Evolutionary conservation across 37 sponge, comb jelly and placozoan genomes (phyloP).

Genomic region (Dysidea cf. avara): DNA sequence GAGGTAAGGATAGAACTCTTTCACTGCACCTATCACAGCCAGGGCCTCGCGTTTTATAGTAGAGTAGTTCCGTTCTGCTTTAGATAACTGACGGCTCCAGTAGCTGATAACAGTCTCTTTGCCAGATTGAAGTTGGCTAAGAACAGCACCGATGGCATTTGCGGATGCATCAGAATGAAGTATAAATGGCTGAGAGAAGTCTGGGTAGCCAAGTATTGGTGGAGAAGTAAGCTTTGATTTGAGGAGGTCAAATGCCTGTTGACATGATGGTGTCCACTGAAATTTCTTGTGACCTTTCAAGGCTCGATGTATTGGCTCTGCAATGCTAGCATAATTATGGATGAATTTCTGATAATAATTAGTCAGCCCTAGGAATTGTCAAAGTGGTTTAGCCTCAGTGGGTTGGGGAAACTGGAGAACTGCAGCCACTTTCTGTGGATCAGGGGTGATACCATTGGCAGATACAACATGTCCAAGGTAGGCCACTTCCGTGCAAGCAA

Average conservation of each 20-base stretch:
- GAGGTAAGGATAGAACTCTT: constrained; percentile 43
- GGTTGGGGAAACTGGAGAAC: neutral
- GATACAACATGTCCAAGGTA: too few species aligned
- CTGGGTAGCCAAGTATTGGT: constrained; percentile 39
- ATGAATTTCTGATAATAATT: constrained; percentile 27
- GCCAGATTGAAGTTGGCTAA: too few species aligned
- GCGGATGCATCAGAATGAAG: constrained; percentile 32
- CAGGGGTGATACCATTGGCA: too few species aligned
- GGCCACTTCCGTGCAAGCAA: too few species aligned
- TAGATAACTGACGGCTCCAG: constrained; percentile 34
- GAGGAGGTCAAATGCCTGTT: constrained; percentile 12
- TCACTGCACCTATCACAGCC: constrained; percentile 21
- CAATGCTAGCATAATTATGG: too few species aligned
- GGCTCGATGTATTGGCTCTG: too few species aligned
- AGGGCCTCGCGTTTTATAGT: constrained; percentile 35
- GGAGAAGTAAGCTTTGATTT: neutral
- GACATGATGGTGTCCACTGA: too few species aligned
- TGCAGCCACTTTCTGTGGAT: too few species aligned
- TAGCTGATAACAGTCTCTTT: constrained; percentile 18
- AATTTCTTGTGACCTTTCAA: too few species aligned
- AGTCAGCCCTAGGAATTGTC: neutral
- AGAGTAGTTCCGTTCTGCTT: constrained; percentile 40
- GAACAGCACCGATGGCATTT: too few species aligned
- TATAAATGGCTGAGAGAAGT: constrained; percentile 11
- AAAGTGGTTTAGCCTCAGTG: too few species aligned